Evolutionary conservation across 2,797 vertebrate species (phyloP).

Genomic region (Sebastes hubbsi): DNA sequence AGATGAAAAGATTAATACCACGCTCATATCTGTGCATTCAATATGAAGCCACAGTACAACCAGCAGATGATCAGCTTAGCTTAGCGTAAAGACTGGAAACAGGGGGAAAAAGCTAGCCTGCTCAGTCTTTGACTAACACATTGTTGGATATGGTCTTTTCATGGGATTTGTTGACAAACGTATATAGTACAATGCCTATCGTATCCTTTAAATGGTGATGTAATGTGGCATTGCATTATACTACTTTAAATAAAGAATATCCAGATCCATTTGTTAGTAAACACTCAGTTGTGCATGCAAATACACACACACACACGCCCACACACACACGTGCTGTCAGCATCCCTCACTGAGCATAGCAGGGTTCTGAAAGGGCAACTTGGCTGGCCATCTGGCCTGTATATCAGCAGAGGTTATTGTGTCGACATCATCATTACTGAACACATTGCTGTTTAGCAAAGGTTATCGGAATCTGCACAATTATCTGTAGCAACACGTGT

Average conservation of each 20-base stretch:
- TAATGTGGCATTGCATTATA: neutral
- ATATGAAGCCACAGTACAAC: no score
- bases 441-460: constrained; percentile 76
- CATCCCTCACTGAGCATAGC: constrained; percentile 65
- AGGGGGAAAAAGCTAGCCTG: no score
- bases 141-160: no score
- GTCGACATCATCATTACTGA: constrained; percentile 80
- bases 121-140: no score
- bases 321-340: constrained; percentile 43
- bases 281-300: neutral
- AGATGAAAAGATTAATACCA: no score
- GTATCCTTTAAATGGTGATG: neutral
- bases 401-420: constrained; percentile 79
- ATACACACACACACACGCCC: constrained; percentile 27
- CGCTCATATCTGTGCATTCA: no score
- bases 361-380: constrained; percentile 77
- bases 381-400: constrained; percentile 79
- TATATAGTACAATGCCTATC: neutral
- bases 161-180: neutral
- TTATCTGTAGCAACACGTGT: constrained; percentile 64
- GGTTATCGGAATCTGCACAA: constrained; percentile 67
- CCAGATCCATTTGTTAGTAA: constrained; percentile 1
- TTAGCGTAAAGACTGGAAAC: no score
- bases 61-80: no score
- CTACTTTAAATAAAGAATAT: constrained; percentile 1